Conservation (phyloP, 2,113 vertebrate genomes). For the Mionectes macconnelli region DNA sequence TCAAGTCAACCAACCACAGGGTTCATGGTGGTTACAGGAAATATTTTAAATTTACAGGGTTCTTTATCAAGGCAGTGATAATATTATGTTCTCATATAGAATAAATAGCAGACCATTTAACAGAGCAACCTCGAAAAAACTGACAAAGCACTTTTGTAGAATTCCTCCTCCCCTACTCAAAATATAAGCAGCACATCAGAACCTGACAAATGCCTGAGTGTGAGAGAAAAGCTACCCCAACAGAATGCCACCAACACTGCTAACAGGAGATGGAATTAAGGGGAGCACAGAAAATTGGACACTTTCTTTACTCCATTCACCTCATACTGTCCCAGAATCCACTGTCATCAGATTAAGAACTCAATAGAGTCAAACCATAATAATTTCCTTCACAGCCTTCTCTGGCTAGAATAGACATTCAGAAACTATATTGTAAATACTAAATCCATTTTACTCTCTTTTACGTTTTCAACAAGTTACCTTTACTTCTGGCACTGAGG, state of each 20-base stretch:
- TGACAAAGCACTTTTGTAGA: background rate
- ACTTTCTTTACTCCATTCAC: background rate
- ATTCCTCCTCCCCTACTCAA: background rate
- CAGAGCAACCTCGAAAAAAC: background rate
- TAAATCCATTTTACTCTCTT: background rate
- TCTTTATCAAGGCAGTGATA: background rate
- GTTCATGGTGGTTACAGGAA: background rate
- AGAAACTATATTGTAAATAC: background rate
- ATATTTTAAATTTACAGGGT: background rate
- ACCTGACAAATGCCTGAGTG: rapidly evolving
- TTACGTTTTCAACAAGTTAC: background rate
- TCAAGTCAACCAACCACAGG: background rate
- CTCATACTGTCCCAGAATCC: background rate
- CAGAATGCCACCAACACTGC: background rate
- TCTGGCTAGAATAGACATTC: background rate
- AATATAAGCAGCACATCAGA: background rate
- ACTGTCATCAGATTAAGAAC: background rate
- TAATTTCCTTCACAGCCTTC: background rate
- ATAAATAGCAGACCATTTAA: background rate
- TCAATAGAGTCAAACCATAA: background rate
- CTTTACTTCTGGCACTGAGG: background rate
- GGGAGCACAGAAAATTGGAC: background rate
- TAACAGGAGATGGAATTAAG: background rate
- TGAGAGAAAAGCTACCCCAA: background rate
- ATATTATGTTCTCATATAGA: background rate